These are phyloP conservation scores for Syrmaticus mikado DNA, from an alignment of 2,113 vertebrate genomes.

Conservation along the genomic window DNA sequence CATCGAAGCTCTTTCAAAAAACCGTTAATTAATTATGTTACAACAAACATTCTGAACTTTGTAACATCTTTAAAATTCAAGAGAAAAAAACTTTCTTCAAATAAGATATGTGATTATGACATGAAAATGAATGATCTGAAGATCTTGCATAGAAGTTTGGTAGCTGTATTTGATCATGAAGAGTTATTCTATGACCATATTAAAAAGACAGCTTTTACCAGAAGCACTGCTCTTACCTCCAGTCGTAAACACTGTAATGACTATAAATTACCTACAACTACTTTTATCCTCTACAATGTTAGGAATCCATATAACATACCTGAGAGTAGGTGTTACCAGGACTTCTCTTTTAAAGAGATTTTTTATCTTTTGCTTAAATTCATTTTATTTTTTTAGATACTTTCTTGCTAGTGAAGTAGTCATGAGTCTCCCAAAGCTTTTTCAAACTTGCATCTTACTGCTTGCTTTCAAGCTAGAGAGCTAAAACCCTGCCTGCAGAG, in stretches of 20 bases:
- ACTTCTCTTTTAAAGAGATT: not conserved
- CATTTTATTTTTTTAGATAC: not conserved
- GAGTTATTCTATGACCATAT: not conserved
- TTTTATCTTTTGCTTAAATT: not conserved
- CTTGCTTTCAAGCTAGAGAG: not conserved
- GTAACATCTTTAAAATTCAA: not conserved
- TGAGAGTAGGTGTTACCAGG: not conserved
- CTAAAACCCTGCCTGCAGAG: not conserved
- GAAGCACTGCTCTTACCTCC: not conserved
- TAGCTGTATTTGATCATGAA: not conserved
- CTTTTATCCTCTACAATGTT: not conserved
- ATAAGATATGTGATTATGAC: not conserved
- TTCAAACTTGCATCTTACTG: not conserved
- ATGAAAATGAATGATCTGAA: not conserved
- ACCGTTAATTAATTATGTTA: conserved; percentile 32
- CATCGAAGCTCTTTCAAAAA: not conserved
- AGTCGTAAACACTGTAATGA: not conserved
- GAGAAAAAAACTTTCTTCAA: not conserved
- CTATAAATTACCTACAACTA: not conserved
- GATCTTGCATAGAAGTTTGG: not conserved
- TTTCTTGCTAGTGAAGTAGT: not conserved
- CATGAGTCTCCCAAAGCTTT: not conserved
- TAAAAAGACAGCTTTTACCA: not conserved
- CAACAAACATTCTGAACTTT: not conserved
- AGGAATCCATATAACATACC: not conserved